Conservation (phyloP, 1,140 invertebrate genomes). For the Heliothis subflexa region DNA sequence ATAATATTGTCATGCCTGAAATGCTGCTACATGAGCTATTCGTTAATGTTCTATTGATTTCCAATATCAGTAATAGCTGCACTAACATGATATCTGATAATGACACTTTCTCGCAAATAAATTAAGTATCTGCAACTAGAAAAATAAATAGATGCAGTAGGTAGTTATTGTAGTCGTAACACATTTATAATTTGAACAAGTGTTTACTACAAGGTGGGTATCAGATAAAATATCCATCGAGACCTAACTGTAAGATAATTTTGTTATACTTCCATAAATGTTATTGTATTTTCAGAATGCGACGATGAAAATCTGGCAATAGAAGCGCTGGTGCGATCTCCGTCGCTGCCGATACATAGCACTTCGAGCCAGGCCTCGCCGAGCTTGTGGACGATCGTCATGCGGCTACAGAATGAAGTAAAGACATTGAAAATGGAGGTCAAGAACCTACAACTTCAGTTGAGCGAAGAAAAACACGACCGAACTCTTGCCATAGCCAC, state of each 20-base stretch:
- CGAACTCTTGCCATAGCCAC: conserved; percentile 81
- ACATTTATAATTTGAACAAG: conserved; percentile 22
- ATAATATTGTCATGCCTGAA: conserved; percentile 8
- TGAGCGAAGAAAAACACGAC: conserved; percentile 84
- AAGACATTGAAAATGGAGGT: conserved; percentile 81
- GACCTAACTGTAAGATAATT: neutral
- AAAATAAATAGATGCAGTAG: neutral
- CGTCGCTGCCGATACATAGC: conserved; percentile 81
- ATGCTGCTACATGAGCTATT: neutral
- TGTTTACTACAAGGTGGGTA: conserved; percentile 67
- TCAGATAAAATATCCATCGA: conserved; percentile 39
- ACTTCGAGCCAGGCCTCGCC: conserved; percentile 69
- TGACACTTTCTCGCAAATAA: neutral
- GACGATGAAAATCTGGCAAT: conserved; percentile 78
- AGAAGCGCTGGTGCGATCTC: conserved; percentile 81
- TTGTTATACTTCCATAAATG: conserved; percentile 16
- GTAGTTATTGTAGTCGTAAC: neutral
- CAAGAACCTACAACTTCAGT: conserved; percentile 76
- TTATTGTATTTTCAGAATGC: conserved; percentile 80
- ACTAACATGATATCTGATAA: conserved; percentile 31
- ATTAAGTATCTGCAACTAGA: neutral
- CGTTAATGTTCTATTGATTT: conserved; percentile 16
- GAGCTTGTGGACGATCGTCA: conserved; percentile 80
- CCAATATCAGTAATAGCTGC: conserved; percentile 8
- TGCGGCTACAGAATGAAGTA: conserved; percentile 82